Percentiles rank a stretch among this genome's conserved stretches.
These are phyloP conservation scores for Microplitis demolitor DNA, from an alignment of 1,140 invertebrate species.

Conservation along the genomic window DNA sequence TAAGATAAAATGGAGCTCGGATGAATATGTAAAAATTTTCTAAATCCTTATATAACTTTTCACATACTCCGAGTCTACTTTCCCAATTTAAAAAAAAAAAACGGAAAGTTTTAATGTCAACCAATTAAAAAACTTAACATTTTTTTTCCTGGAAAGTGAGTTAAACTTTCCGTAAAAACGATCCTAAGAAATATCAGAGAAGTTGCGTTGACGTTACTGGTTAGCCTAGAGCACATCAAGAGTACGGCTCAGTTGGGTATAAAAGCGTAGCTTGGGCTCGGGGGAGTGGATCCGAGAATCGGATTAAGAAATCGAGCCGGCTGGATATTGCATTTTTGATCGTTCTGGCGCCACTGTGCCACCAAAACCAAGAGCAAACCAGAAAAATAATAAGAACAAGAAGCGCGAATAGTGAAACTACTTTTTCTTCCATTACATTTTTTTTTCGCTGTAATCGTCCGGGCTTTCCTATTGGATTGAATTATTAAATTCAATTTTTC, in stretches of 20 bases:
- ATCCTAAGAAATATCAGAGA: constrained; percentile 4
- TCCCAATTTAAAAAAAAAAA: not conserved
- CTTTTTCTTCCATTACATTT: too few relatives aligned
- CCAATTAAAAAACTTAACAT: not conserved
- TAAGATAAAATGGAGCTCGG: too few relatives aligned
- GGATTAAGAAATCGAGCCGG: constrained; percentile 58
- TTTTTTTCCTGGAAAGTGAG: not conserved
- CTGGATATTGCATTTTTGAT: constrained; percentile 60
- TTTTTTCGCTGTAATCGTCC: constrained; percentile 41
- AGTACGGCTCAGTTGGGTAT: not conserved
- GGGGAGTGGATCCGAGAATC: constrained; percentile 49
- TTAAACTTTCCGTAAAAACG: not conserved
- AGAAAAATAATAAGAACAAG: constrained; percentile 28
- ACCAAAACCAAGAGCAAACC: not conserved
- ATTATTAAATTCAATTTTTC: constrained; percentile 65
- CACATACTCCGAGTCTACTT: too few relatives aligned
- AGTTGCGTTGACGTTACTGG: too few relatives aligned
- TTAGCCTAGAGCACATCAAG: too few relatives aligned
- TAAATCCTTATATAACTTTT: too few relatives aligned
- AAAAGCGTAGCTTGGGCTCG: constrained; percentile 28
- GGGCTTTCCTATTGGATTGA: constrained; percentile 58
- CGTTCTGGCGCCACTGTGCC: constrained; percentile 21
- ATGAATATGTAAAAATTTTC: too few relatives aligned
- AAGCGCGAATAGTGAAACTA: too few relatives aligned
- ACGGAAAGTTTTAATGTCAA: constrained; percentile 10